Evolutionary conservation across 2,888 invertebrate species (phyloP), one percentile per base, ranked within the genome.

Genomic region (Cerceris rybyensis): DNA sequence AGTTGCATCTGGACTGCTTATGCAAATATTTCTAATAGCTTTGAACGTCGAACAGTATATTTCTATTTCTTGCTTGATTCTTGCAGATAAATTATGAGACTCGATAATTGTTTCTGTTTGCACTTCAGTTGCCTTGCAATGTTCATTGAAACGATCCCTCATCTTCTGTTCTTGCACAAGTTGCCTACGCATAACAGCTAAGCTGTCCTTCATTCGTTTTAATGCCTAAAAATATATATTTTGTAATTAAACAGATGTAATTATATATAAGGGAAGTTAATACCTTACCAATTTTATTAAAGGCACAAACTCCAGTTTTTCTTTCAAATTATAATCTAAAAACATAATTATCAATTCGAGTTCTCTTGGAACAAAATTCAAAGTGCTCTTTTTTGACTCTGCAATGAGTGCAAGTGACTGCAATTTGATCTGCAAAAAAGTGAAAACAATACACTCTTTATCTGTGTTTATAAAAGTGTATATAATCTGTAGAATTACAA

Each of bases 361-460:
- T 88, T 98, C 97, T 55, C 93, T 92, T 0, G 89, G 71, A 0
- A 93, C 90, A 81, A 96, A 94, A 11, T 93, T 83, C 88, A 97
- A 96, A 1, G 97, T 96, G 1, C 95, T 95, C 90, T 96, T 96
- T 65, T 95, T 95, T 0, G 95, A 95, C 87, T 97, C 96, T 65
- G 96, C 95, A 46, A 98, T 91, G 17, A 97, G 92, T 0, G 95
- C 94, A 64, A 97, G 93, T 0, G 95, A 94, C 81, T 96, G 93
- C 7, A 97, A 92, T 41, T 97, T 94, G 1, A 95, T 94, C 95
- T 97, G 78, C 52, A 7, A 52, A 14, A 52, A 52, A 14, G 7
- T n/a, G 7, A 7, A 16, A 55, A 4, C 7, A 17, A 55, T 55
- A 11, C 55, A 16, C 55, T 17, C 5, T 17, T 7, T 6, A 7